Conservation (phyloP, 1,140 invertebrate genomes). For the Argopecten irradians region DNA sequence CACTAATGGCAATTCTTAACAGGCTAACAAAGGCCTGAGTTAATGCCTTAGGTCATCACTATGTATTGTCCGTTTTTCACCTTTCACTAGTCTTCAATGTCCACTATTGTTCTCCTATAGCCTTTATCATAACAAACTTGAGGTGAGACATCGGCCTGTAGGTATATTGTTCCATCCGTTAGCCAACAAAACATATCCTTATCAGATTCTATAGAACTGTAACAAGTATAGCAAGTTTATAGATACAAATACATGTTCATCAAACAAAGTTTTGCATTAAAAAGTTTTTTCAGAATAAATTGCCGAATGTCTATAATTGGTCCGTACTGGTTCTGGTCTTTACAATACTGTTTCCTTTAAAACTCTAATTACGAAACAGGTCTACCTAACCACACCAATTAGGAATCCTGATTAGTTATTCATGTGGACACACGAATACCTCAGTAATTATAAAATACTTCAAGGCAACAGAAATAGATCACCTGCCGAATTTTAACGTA, state of each 20-base stretch:
- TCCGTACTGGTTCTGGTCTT: not conserved
- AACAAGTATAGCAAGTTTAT: not conserved
- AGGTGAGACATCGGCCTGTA: not conserved
- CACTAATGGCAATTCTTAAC: constrained; percentile 12
- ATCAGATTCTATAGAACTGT: not conserved
- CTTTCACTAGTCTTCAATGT: not conserved
- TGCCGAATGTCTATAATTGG: no score
- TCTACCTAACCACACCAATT: not conserved
- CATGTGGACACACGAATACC: not conserved
- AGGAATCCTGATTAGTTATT: not conserved
- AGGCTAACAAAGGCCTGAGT: not conserved
- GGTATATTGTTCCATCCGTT: not conserved
- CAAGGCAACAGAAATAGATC: not conserved
- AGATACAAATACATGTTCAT: not conserved
- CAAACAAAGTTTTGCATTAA: not conserved
- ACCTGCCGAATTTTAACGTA: not conserved
- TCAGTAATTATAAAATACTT: not conserved
- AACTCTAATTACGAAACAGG: not conserved
- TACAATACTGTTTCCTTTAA: not conserved
- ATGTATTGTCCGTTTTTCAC: not conserved
- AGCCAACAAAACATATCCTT: not conserved
- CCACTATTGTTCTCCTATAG: not conserved
- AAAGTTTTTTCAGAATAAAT: no score
- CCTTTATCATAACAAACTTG: not conserved
- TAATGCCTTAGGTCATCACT: constrained; percentile 16